Base-by-base conservation (phyloP, 2,797 vertebrate genomes). In the Cyprinella venusta region DNA sequence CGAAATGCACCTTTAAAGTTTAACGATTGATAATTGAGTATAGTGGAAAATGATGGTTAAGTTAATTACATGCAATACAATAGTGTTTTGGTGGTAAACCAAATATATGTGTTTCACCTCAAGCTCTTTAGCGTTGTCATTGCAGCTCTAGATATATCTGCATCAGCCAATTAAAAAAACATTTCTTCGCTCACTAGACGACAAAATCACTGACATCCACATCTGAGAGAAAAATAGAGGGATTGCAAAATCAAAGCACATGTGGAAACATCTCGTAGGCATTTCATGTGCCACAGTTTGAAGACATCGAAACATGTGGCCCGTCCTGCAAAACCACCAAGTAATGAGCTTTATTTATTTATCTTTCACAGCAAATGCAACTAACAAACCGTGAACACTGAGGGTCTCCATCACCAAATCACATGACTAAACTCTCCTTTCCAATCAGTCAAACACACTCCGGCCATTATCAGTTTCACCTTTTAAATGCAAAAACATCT, bases 261-360 rank as follows among this genome's bases (percentile, higher is more conserved):
- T 56, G 3, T 61, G 54, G 75, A 30, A 64, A 64, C 24, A 8
- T 63, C 59, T 77, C 15, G 24, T 2, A 42, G 8, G 19, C 75
- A 42, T 54, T 54, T 76, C 15, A 63, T 77, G n/a, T 45, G 75
- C 56, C n/a, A 45, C 52, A 42, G 56, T 76, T 63, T 63, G n/a
- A 45, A 45, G 75, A 63, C 45, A 42, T 63, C 54, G 42, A 61
- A 61, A 61, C 50, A 36, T 26, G 54, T 8, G 26, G 18, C 18
- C 26, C 16, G 45, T 72, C 6, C 71, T 15, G 48, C 6, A 13
- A 54, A 54, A 33, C 71, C 48, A 54, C 30, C 19, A 5, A 74
- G 52, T 56, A 56, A 56, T 72, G 45, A 30, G 18, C 24, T 77
- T 77, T 64, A 59, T 76, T 59, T 64, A 59, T 76, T 40, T 42